These are phyloP conservation scores for Pristionchus japonicus DNA, from an alignment of 2,888 invertebrate species.

Conservation along the genomic window DNA sequence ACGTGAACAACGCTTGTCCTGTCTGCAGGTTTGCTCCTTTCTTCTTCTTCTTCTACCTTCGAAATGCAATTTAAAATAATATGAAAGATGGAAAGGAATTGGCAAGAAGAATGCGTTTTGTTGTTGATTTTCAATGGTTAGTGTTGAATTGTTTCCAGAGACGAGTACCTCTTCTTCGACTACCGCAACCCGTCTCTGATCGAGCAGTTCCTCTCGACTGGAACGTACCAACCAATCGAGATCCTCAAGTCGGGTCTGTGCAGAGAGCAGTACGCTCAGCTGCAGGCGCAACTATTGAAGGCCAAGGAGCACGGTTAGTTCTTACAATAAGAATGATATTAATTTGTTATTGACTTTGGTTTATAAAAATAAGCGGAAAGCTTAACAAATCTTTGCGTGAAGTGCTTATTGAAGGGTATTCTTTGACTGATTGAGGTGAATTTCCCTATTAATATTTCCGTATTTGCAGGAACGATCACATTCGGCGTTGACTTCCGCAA, in stretches of 20 bases:
- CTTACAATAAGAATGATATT: neutral
- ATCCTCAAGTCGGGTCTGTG: constrained; percentile 71
- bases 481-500: constrained; percentile 70
- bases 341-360: too few relatives aligned
- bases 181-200: constrained; percentile 59
- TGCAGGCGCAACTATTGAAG: constrained; percentile 70
- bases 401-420: too few relatives aligned
- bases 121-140: neutral
- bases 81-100: too few relatives aligned
- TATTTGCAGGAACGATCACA: constrained; percentile 62
- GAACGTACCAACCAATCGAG: constrained; percentile 70
- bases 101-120: neutral
- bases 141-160: constrained; percentile 60
- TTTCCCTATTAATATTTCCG: neutral
- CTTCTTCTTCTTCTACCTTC: neutral
- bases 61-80: too few relatives aligned
- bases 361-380: too few relatives aligned
- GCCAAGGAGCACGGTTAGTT: constrained; percentile 72
- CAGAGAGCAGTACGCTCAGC: constrained; percentile 67
- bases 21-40: constrained; percentile 49
- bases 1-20: constrained; percentile 73
- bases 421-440: too few relatives aligned
- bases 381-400: neutral
- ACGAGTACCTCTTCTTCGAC: constrained; percentile 74
- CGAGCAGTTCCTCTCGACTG: constrained; percentile 61